Base-by-base conservation (phyloP, 1,140 invertebrate genomes). In the Patella vulgata region DNA sequence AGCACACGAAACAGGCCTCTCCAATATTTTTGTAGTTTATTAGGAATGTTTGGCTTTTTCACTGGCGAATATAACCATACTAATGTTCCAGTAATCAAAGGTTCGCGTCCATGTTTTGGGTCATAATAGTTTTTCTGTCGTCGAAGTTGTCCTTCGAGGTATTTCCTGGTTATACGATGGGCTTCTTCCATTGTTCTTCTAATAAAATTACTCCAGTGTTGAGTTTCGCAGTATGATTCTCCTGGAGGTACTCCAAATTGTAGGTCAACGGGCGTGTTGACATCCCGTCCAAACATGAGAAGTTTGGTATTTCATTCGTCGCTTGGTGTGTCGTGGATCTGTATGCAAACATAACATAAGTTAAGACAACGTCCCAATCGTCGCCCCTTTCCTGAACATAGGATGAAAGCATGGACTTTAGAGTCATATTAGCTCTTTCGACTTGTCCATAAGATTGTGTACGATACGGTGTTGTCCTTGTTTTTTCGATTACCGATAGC, bases 381-480 rank as follows among this genome's bases (percentile, higher is more conserved):
- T 40, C 23, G 27, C n/a, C n/a, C n/a, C n/a, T n/a, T n/a, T n/a
- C n/a, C n/a, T 63, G 25, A 12, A 65, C 62, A 42, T 51, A 64
- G 25, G 48, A 39, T 9, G 39, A 39, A 8, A 73, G 36, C 42
- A 61, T 59, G 23, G 66, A 57, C 25, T 50, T n/a, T 51, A 71
- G 31, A 4, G 69, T 76, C 27, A 61, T 19, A 56, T 76, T 76
- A 21, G 68, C 68, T 31, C 67, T 31, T 56, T 78, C 74, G 1
- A 72, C 61, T 17, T 71, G n/a, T n/a, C n/a, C n/a, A n/a, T 74
- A 62, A 6, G 46, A 58, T 47, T 75, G 68, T 0, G 70, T 74
- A 12, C 64, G 47, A 60, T 76, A 71, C 8, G 70, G 58, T 36
- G 59, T 62, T 9, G 73, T 71, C 14, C 55, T n/a, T 11, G 68